These are phyloP conservation scores for Oscarella lobularis DNA, from an alignment of 37 sponge, comb jelly and placozoan species.

Conservation along the genomic window DNA sequence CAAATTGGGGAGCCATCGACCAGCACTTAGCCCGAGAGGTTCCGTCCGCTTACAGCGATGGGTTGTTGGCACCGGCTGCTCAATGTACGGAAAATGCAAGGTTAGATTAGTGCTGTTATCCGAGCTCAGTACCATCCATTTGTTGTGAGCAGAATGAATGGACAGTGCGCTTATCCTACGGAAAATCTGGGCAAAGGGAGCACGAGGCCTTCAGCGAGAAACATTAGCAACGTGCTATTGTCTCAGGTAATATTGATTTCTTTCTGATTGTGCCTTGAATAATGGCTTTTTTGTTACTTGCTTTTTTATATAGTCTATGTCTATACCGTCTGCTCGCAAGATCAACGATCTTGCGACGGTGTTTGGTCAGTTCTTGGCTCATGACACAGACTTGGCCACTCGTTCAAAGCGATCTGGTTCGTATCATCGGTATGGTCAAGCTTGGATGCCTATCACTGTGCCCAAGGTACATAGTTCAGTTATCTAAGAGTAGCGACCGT, in stretches of 20 bases:
- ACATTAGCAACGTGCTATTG: neutral
- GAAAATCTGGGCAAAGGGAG: neutral
- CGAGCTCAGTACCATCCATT: too few species aligned
- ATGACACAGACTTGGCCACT: conserved; percentile 8
- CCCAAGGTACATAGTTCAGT: too few species aligned
- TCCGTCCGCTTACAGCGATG: neutral
- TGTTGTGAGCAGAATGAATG: neutral
- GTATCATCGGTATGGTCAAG: neutral
- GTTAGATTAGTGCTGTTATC: too few species aligned
- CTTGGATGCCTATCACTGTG: neutral
- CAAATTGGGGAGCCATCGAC: neutral
- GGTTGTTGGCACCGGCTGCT: neutral
- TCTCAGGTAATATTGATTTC: neutral
- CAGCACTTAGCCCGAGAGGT: neutral
- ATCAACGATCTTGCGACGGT: neutral
- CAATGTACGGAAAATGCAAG: neutral
- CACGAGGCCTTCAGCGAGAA: neutral
- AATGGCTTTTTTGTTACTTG: too few species aligned
- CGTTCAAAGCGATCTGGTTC: neutral
- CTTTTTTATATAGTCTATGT: too few species aligned
- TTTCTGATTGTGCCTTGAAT: neutral
- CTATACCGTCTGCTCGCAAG: neutral
- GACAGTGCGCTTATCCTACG: neutral
- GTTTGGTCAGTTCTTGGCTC: conserved; percentile 2
- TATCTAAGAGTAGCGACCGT: too few species aligned